Evolutionary conservation across 2,888 invertebrate species (phyloP).

Genomic region (Drosophila histrio): DNA sequence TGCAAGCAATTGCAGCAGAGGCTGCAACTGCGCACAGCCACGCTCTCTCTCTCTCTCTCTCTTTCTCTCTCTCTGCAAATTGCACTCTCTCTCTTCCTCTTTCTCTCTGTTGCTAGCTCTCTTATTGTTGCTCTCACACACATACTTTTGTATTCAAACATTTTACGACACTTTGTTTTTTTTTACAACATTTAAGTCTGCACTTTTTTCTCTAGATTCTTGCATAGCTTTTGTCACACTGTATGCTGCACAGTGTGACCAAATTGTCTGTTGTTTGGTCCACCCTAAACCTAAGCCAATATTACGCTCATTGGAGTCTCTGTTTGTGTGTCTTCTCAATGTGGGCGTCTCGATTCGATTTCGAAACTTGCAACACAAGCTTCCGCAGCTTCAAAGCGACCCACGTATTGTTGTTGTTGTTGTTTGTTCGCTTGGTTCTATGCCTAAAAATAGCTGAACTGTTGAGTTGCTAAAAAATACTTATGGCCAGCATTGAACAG

Average conservation of each 20-base stretch:
- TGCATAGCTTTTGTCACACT: neutral
- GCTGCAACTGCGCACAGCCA: slow-evolving; percentile 64
- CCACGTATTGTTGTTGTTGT: slow-evolving; percentile 33
- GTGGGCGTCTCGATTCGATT: slow-evolving; percentile 53
- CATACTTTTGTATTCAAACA: slow-evolving; percentile 29
- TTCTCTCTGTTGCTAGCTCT: neutral
- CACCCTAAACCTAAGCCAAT: slow-evolving; percentile 19
- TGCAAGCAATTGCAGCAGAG: slow-evolving; percentile 43
- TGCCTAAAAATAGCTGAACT: slow-evolving; percentile 74
- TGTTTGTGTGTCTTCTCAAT: slow-evolving; percentile 21
- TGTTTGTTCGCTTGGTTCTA: slow-evolving; percentile 56
- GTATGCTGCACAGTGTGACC: slow-evolving; percentile 19
- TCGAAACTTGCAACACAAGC: slow-evolving; percentile 55
- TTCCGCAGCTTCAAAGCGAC: slow-evolving; percentile 53
- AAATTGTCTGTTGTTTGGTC: slow-evolving; percentile 23
- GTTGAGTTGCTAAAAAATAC: slow-evolving; percentile 48
- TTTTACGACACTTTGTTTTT: slow-evolving; percentile 50
- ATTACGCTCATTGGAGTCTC: slow-evolving; percentile 17
- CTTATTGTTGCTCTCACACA: neutral
- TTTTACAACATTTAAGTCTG: slow-evolving; percentile 26
- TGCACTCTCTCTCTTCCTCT: neutral
- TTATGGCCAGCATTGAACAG: slow-evolving; percentile 34
- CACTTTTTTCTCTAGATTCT: slow-evolving; percentile 11
- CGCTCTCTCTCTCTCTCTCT: neutral
- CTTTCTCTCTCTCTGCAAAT: slow-evolving; percentile 3